Percentiles rank a stretch among this genome's conserved stretches.
phyloP scores from a whole-genome alignment of 2,888 invertebrate species.

The Acrobasis consociella region DNA sequence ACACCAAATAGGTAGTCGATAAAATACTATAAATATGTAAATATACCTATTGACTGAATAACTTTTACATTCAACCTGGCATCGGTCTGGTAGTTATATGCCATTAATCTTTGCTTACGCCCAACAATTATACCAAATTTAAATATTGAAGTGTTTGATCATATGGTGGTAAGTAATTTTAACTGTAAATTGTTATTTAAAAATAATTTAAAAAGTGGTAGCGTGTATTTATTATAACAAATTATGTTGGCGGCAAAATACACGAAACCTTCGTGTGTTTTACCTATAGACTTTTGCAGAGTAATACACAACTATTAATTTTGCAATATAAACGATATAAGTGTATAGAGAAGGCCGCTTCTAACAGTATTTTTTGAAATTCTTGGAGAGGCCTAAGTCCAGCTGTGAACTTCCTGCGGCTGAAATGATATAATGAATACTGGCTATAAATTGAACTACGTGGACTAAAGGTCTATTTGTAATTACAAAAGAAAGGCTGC shows the following conservation, averaged over 20 bases:
- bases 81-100: conserved; percentile 1
- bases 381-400: too few species aligned
- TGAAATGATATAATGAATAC: too few species aligned
- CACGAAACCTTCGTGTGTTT: too few species aligned
- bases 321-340: too few species aligned
- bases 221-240: conserved; percentile 2
- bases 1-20: conserved; percentile 17
- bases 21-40: conserved; percentile 15
- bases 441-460: too few species aligned
- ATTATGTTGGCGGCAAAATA: background rate
- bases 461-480: too few species aligned
- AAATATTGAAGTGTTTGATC: conserved; percentile 11
- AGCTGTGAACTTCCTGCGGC: too few species aligned
- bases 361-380: too few species aligned
- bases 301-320: too few species aligned
- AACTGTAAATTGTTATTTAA: background rate
- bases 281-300: too few species aligned
- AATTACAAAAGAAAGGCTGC: too few species aligned
- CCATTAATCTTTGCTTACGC: conserved; percentile 13
- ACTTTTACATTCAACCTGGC: conserved; percentile 14
- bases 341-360: too few species aligned
- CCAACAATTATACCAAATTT: conserved; percentile 4
- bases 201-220: background rate
- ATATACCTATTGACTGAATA: conserved; percentile 15
- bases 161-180: background rate